Evolutionary conservation across 2,113 vertebrate species (phyloP).

Genomic region (Gymnocephalus cernua): DNA sequence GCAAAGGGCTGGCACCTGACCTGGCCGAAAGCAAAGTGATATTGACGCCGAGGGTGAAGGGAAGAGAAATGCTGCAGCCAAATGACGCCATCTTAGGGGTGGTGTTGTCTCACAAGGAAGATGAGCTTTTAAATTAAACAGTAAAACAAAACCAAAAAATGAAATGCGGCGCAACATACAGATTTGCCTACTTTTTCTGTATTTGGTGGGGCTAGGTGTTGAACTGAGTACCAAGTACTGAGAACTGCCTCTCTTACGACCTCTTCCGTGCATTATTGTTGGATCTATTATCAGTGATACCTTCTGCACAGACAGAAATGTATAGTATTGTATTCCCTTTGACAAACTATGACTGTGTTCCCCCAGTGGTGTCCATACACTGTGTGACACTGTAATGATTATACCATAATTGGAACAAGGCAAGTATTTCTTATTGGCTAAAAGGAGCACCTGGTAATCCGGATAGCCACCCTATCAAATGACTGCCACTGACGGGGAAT

Average conservation of each 20-base stretch:
- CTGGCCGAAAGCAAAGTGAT: constrained; percentile 51
- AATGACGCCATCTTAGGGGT: constrained; percentile 67
- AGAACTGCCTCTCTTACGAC: background rate
- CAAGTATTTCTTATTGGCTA: constrained; percentile 75
- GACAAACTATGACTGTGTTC: constrained; percentile 38
- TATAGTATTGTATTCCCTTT: constrained; percentile 25
- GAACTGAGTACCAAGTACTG: background rate
- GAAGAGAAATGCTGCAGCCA: constrained; percentile 26
- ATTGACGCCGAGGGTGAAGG: constrained; percentile 34
- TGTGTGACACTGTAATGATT: constrained; percentile 67
- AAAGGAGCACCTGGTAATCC: constrained; percentile 71
- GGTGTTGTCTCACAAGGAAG: constrained; percentile 29
- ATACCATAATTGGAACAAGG: constrained; percentile 79
- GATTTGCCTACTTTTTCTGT: background rate
- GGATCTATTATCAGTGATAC: constrained; percentile 16
- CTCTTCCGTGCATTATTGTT: background rate
- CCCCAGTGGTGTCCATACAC: constrained; percentile 29
- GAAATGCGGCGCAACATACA: background rate
- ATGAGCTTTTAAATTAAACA: background rate
- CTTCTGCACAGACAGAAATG: constrained; percentile 15
- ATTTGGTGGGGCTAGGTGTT: background rate
- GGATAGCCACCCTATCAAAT: constrained; percentile 68
- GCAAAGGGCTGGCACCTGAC: constrained; percentile 65
- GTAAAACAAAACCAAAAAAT: background rate
- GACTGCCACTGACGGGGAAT: constrained; percentile 64